Evolutionary conservation across 1,140 invertebrate genomes (phyloP), one percentile per base, ranked within the genome.

Genomic region (Drosophila burlai): DNA sequence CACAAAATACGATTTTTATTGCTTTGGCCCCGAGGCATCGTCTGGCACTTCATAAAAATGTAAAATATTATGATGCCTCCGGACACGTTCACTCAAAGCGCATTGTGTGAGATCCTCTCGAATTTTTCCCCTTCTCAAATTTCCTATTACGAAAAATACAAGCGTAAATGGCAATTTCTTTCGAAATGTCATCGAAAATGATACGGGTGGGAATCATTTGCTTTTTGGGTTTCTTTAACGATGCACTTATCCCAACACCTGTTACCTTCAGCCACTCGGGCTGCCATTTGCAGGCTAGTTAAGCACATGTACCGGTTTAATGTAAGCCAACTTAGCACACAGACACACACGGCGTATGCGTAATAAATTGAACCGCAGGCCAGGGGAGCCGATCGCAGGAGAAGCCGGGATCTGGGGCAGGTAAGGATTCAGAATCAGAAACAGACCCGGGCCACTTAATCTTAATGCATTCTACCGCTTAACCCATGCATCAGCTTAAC

Each of bases 1-100:
- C 86, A 82, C 85, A 85, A 82, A 85, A 85, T 85, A 90, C 78
- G 86, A 90, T 90, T 90, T 90, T 90, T 90, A 90, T 85, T 90
- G 85, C 85, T 49, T 38, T 54, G 49, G 77, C 62, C 77, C 77
- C 64, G 71, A 65, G 73, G 82, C 81, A 67, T 43, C 69, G 69
- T 74, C 78, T 90, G 67, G 82, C 81, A 90, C 86, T 90, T 90
- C 85, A 90, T 90, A 90, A 90, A 90, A 90, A 90, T 90, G 85
- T 90, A 90, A 90, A 90, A 90, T 90, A 90, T 90, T 85, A 77
- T 90, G 85, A 89, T 87, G 83, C 83, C 79, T 74, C 61, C 80
- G 73, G 85, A 81, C 71, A 90, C 81, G 80, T 85, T 78, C 68
- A 71, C 76, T 83, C 80, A 80, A 82, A 77, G 63, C 83, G 76